Conservation (phyloP, 2,888 invertebrate genomes). For the Coenonympha arcania region DNA sequence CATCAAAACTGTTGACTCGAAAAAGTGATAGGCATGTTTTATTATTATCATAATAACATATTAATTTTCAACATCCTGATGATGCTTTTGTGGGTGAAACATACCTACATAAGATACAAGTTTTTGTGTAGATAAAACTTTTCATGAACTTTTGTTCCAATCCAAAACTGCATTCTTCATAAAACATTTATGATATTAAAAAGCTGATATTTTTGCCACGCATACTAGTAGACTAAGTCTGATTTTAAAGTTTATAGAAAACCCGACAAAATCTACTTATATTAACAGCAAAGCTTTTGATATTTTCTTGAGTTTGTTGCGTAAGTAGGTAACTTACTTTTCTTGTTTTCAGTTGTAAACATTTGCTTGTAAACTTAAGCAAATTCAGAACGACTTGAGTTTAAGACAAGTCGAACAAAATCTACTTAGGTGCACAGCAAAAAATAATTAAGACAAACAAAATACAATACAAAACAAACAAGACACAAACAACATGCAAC, state of each 20-base stretch:
- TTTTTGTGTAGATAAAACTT: too few relatives aligned
- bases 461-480: too few relatives aligned
- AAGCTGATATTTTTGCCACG: constrained; percentile 22
- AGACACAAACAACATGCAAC: too few relatives aligned
- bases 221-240: constrained; percentile 34
- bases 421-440: constrained; percentile 29
- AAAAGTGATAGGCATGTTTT: background rate
- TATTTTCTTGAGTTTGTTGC: background rate
- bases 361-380: constrained; percentile 25
- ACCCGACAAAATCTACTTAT: constrained; percentile 43
- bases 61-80: too few relatives aligned
- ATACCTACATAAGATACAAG: too few relatives aligned
- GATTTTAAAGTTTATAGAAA: constrained; percentile 33
- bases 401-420: constrained; percentile 32
- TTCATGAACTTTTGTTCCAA: too few relatives aligned
- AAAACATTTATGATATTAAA: too few relatives aligned
- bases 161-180: too few relatives aligned
- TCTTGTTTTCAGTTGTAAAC: background rate
- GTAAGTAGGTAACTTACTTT: background rate
- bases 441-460: background rate
- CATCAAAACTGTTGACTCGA: too few relatives aligned
- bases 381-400: constrained; percentile 32
- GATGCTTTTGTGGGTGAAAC: too few relatives aligned
- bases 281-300: constrained; percentile 26
- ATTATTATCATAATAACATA: too few relatives aligned